These are phyloP conservation scores for Eucera pruinosa DNA, from an alignment of 2,888 invertebrate genomes.

Conservation along the genomic window DNA sequence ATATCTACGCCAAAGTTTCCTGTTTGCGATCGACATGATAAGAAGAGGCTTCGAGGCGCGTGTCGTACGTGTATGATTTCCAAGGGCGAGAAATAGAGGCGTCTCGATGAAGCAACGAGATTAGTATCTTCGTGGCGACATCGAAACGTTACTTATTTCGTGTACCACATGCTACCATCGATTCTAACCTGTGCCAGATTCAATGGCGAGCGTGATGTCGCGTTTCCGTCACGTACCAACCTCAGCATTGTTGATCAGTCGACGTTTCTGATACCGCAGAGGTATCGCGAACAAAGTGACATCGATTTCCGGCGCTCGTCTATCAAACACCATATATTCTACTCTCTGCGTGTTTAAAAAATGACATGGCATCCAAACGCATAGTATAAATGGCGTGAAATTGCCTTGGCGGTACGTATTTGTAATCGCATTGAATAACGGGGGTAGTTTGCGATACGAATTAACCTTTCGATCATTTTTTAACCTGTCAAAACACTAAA, in stretches of 20 bases:
- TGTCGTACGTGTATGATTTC: conserved; percentile 38
- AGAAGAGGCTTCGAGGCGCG: conserved; percentile 16
- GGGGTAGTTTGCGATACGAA: too few relatives aligned
- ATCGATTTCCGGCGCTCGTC: conserved; percentile 51
- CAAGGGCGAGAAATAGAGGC: conserved; percentile 49
- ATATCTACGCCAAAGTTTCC: conserved; percentile 32
- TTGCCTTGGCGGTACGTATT: too few relatives aligned
- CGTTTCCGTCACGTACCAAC: conserved; percentile 63
- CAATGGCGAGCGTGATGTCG: conserved; percentile 56
- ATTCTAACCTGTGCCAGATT: conserved; percentile 36
- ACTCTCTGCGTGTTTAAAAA: neutral
- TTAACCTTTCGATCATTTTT: too few relatives aligned
- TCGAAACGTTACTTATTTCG: conserved; percentile 67
- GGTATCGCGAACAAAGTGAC: conserved; percentile 66
- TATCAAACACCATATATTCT: conserved; percentile 14
- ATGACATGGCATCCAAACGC: neutral
- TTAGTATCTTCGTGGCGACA: conserved; percentile 58
- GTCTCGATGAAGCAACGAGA: conserved; percentile 57
- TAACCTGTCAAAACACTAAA: too few relatives aligned
- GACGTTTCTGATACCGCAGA: conserved; percentile 51
- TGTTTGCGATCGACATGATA: conserved; percentile 41
- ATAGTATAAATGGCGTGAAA: too few relatives aligned
- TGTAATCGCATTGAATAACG: too few relatives aligned
- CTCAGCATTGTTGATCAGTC: conserved; percentile 65
- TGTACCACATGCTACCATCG: conserved; percentile 39